Percentiles rank a stretch among this genome's conserved stretches.
Conservation (phyloP, 1,140 invertebrate species). For the Monochamus saltuarius region DNA sequence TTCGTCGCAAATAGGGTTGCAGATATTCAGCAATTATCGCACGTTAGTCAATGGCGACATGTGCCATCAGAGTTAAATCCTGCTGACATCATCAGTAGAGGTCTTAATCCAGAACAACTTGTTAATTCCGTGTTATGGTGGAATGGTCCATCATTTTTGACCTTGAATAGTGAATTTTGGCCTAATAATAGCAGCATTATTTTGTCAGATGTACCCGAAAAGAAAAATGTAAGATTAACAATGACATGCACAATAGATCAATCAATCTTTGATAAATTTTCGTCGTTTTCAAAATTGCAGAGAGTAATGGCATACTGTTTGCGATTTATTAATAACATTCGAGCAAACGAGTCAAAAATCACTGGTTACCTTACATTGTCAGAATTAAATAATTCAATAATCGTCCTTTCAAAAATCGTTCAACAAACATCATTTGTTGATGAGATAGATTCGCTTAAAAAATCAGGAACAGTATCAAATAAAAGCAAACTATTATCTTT, state of each 20-base stretch:
- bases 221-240: slow-evolving; percentile 5
- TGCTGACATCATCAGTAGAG: slow-evolving; percentile 40
- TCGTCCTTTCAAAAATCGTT: too few relatives aligned
- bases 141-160: slow-evolving; percentile 17
- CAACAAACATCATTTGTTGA: too few relatives aligned
- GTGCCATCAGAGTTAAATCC: slow-evolving; percentile 36
- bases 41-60: slow-evolving; percentile 26
- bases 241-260: background rate
- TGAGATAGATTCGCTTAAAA: too few relatives aligned
- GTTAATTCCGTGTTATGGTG: slow-evolving; percentile 40
- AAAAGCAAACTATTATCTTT: slow-evolving; percentile 18
- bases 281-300: slow-evolving; percentile 10
- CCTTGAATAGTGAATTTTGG: slow-evolving; percentile 27
- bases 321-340: slow-evolving; percentile 7
- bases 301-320: slow-evolving; percentile 13
- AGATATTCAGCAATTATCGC: slow-evolving; percentile 16
- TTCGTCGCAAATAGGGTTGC: slow-evolving; percentile 1
- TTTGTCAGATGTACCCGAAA: background rate
- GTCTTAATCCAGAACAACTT: slow-evolving; percentile 27
- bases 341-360: background rate
- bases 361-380: background rate
- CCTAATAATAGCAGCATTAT: slow-evolving; percentile 36
- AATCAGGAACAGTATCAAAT: too few relatives aligned
- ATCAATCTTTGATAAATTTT: slow-evolving; percentile 19
- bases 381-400: slow-evolving; percentile 8